Evolutionary conservation across 2,113 vertebrate genomes (phyloP).

Genomic region (Ophthalmolycus amberensis): DNA sequence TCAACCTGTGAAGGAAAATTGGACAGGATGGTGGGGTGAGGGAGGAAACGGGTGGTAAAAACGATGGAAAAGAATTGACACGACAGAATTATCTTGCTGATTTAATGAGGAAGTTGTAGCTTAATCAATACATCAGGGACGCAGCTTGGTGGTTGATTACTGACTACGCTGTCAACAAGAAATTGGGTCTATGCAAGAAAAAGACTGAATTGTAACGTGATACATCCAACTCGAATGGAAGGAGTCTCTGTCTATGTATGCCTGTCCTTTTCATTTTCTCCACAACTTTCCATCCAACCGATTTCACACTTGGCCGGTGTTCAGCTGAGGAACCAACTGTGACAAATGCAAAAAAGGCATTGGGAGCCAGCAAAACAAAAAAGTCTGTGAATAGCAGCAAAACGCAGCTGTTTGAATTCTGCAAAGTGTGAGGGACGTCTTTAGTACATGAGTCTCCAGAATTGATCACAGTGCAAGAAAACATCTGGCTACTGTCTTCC

Average conservation of each 20-base stretch:
- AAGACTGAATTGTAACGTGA: no score
- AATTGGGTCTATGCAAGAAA: neutral
- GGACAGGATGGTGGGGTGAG: neutral
- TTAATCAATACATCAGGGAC: neutral
- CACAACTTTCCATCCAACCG: no score
- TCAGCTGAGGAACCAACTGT: no score
- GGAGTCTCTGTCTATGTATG: no score
- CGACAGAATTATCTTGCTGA: neutral
- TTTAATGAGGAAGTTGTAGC: neutral
- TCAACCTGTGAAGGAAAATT: neutral
- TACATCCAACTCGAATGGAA: no score
- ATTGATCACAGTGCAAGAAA: slow-evolving; percentile 6
- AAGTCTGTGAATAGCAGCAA: neutral
- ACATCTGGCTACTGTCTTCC: slow-evolving; percentile 9
- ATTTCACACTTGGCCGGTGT: no score
- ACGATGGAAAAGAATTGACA: neutral
- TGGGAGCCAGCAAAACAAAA: neutral
- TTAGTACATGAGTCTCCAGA: slow-evolving; percentile 1
- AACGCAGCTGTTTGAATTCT: neutral
- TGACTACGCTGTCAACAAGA: neutral
- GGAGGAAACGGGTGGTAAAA: neutral
- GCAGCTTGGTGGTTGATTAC: neutral
- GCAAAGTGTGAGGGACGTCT: neutral
- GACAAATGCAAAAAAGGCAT: no score
- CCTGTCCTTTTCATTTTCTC: no score